Evolutionary conservation across 2,888 invertebrate species (phyloP).

Genomic region (Nomada flava): DNA sequence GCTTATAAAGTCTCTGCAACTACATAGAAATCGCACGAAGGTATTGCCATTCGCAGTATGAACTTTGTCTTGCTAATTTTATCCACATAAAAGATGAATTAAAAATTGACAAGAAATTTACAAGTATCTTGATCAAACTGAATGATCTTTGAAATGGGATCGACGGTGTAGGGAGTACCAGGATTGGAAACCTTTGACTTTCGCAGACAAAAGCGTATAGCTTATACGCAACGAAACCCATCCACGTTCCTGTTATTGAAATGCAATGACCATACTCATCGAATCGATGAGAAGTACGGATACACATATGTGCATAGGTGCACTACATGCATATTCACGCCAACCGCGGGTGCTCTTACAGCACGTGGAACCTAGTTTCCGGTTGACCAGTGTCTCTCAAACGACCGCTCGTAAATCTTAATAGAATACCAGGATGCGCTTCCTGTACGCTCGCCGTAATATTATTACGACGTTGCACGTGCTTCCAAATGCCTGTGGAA

Average conservation of each 20-base stretch:
- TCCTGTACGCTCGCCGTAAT: slow-evolving; percentile 50
- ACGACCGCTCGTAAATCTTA: slow-evolving; percentile 77
- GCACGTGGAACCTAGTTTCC: slow-evolving; percentile 76
- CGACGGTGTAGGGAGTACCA: slow-evolving; percentile 31
- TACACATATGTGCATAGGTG: slow-evolving; percentile 59
- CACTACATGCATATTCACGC: slow-evolving; percentile 62
- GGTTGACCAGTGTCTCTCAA: slow-evolving; percentile 78
- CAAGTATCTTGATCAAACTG: not conserved
- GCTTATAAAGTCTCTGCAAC: not conserved
- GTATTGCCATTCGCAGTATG: slow-evolving; percentile 1
- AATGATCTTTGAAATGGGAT: slow-evolving; percentile 15
- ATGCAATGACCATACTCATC: slow-evolving; percentile 78
- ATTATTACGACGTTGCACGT: slow-evolving; percentile 65
- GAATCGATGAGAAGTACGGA: slow-evolving; percentile 77
- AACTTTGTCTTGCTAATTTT: not conserved
- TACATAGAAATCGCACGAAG: not conserved
- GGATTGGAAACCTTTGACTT: slow-evolving; percentile 43
- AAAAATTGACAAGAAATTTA: not conserved
- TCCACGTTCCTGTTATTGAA: slow-evolving; percentile 77
- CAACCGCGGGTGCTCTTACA: slow-evolving; percentile 67
- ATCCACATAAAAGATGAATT: too few relatives aligned
- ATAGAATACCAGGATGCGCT: slow-evolving; percentile 66
- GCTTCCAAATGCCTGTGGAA: slow-evolving; percentile 55
- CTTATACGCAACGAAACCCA: slow-evolving; percentile 51
- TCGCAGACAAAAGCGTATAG: slow-evolving; percentile 53